Conservation (phyloP, 2,888 invertebrate species). For the Eupithecia exiguata region DNA sequence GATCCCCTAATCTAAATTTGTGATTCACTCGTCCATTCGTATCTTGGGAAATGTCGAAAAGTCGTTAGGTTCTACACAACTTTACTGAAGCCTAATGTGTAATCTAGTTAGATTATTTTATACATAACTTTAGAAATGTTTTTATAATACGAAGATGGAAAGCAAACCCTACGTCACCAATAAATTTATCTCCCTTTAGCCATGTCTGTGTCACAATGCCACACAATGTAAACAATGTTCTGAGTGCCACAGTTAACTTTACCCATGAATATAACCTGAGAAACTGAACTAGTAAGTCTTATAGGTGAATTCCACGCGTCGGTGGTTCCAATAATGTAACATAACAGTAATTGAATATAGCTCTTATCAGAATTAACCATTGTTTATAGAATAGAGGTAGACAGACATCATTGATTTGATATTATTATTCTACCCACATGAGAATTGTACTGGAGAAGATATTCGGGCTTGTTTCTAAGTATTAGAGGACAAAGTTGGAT, state of each 20-base stretch:
- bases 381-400: conserved; percentile 45
- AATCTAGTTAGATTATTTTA: neutral
- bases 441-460: conserved; percentile 30
- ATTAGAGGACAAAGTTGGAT: conserved; percentile 44
- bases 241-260: conserved; percentile 20
- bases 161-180: neutral
- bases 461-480: conserved; percentile 32
- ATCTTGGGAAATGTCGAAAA: neutral
- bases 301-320: conserved; percentile 46
- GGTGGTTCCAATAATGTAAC: conserved; percentile 47
- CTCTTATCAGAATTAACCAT: conserved; percentile 54
- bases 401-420: conserved; percentile 47
- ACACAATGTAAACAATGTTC: conserved; percentile 20
- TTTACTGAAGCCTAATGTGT: neutral
- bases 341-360: conserved; percentile 54
- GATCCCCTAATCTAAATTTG: neutral
- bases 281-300: conserved; percentile 18
- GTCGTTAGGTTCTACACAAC: neutral
- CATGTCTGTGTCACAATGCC: conserved; percentile 21
- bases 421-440: conserved; percentile 33
- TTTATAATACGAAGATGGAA: neutral
- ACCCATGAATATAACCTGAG: conserved; percentile 21
- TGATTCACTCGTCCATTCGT: neutral
- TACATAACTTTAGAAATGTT: neutral
- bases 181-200: neutral